Percentiles rank a stretch among this genome's conserved stretches.
Conservation (phyloP, 2,797 vertebrate species). For the Melanotaenia boesemani region DNA sequence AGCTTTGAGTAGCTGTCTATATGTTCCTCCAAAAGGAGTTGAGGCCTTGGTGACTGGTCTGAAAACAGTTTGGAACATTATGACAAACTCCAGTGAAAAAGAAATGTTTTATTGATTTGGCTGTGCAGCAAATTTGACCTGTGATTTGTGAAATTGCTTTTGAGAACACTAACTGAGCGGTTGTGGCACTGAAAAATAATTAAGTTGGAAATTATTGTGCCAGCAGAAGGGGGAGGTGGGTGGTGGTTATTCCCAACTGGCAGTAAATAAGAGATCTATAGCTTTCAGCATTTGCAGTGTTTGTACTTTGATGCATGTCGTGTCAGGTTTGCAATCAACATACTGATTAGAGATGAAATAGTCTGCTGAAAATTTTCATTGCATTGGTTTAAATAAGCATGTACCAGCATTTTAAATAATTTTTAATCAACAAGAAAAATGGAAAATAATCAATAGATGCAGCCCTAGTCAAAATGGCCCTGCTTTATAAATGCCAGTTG, state of each 20-base stretch:
- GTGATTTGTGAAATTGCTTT: constrained; percentile 52
- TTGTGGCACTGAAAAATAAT: constrained; percentile 17
- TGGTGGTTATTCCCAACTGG: constrained; percentile 9
- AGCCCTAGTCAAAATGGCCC: background rate
- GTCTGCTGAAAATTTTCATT: background rate
- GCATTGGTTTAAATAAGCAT: background rate
- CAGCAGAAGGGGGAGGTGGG: constrained; percentile 23
- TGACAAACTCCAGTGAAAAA: constrained; percentile 57
- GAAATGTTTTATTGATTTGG: constrained; percentile 60
- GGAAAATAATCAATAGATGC: background rate
- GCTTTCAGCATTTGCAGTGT: background rate
- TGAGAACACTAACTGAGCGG: constrained; percentile 21
- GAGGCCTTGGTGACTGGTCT: constrained; percentile 72
- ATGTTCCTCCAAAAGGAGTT: constrained; percentile 70
- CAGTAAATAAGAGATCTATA: background rate
- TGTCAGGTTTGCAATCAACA: constrained; percentile 5
- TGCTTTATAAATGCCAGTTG: background rate
- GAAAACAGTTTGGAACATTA: constrained; percentile 73
- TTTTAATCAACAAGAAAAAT: constrained; percentile 7
- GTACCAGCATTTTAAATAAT: background rate
- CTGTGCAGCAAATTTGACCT: constrained; percentile 50
- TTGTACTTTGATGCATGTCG: constrained; percentile 1
- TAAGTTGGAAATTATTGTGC: constrained; percentile 4
- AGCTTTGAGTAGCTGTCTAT: constrained; percentile 79
- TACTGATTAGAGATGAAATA: constrained; percentile 9